phyloP scores from a whole-genome alignment of 2,888 invertebrate species.

The Ochropleura plecta region DNA sequence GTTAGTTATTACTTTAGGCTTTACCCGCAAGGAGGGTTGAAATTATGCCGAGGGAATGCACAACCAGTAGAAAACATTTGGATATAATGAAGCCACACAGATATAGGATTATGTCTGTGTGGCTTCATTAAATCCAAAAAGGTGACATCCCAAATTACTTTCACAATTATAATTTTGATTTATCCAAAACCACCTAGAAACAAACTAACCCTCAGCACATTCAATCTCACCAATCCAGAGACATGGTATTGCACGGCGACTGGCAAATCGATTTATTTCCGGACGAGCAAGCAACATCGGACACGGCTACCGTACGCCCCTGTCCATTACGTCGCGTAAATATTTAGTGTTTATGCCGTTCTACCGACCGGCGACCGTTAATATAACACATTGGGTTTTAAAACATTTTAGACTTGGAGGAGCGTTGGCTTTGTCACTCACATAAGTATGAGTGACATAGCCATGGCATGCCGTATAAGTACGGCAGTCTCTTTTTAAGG shows the following conservation, averaged over 20 bases:
- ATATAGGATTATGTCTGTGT: too few relatives aligned
- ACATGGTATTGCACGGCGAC: slow-evolving; percentile 36
- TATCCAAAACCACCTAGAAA: not conserved
- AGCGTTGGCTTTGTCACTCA: not conserved
- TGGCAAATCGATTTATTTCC: slow-evolving; percentile 57
- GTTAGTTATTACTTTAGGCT: not conserved
- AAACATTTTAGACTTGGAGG: not conserved
- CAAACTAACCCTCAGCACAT: not conserved
- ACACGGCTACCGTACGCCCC: slow-evolving; percentile 23
- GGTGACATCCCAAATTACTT: not conserved
- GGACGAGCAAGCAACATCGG: slow-evolving; percentile 45
- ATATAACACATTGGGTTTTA: not conserved
- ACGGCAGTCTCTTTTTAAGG: too few relatives aligned
- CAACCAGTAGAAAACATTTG: too few relatives aligned
- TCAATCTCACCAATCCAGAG: not conserved
- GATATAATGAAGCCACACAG: too few relatives aligned
- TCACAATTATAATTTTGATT: not conserved
- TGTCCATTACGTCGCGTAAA: slow-evolving; percentile 51
- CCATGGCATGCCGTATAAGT: not conserved
- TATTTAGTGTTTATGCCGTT: slow-evolving; percentile 46
- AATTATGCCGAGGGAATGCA: not conserved
- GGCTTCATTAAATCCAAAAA: not conserved
- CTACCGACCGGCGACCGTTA: too few relatives aligned
- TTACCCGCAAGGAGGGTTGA: not conserved
- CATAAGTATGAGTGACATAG: not conserved